Conservation (phyloP, 2,797 vertebrate species). For the Phoxinus dragarum region DNA sequence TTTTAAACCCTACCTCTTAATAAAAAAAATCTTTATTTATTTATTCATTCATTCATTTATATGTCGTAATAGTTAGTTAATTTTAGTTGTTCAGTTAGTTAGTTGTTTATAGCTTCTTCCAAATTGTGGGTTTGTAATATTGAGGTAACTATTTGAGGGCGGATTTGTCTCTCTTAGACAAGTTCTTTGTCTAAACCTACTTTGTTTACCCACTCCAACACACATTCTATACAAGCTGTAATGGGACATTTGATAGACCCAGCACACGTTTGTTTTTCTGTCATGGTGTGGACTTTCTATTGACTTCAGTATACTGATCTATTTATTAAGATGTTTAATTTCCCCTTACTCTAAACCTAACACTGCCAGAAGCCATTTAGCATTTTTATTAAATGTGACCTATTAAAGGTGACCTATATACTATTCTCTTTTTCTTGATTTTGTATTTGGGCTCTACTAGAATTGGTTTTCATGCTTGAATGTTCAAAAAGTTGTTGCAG, state of each 20-base stretch:
- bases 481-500: not conserved
- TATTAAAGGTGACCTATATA: too few relatives aligned
- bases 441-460: not conserved
- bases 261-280: not conserved
- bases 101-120: not conserved
- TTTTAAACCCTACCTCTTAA: not conserved
- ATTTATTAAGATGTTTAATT: not conserved
- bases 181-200: not conserved
- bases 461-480: not conserved
- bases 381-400: not conserved
- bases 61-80: too few relatives aligned
- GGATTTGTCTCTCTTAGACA: not conserved
- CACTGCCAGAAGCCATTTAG: not conserved
- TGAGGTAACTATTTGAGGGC: not conserved
- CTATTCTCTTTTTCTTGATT: not conserved
- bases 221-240: not conserved
- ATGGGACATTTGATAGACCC: not conserved
- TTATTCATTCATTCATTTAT: not conserved
- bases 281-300: not conserved
- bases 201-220: not conserved
- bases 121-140: not conserved
- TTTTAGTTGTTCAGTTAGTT: not conserved
- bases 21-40: not conserved
- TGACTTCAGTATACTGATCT: not conserved
- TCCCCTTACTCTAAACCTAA: not conserved